These are phyloP conservation scores for Mionectes olivaceus DNA, from an alignment of 2,797 vertebrate genomes.

Conservation along the genomic window DNA sequence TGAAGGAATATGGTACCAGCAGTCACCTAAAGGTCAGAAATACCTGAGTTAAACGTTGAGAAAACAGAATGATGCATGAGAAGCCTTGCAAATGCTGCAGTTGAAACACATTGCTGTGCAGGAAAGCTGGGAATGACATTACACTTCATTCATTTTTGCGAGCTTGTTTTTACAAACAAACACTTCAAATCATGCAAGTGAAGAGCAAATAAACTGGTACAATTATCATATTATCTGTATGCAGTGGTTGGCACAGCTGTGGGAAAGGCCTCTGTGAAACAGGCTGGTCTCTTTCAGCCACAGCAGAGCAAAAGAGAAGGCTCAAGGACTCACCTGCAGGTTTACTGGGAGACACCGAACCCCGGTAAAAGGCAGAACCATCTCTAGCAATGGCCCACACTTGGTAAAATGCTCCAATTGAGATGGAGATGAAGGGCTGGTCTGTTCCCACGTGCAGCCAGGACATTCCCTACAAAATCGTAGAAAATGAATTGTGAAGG, in stretches of 20 bases:
- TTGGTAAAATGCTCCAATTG: slow-evolving; percentile 89
- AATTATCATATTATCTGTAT: neutral
- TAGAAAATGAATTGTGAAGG: neutral
- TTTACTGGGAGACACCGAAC: slow-evolving; percentile 87
- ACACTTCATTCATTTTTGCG: neutral
- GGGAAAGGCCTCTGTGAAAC: neutral
- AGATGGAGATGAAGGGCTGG: slow-evolving; percentile 93
- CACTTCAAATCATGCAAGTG: neutral
- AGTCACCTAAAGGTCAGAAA: slow-evolving; percentile 57
- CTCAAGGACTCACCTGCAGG: slow-evolving; percentile 85
- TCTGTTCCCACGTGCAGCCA: slow-evolving; percentile 98
- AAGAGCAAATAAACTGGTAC: neutral
- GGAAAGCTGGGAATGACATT: neutral
- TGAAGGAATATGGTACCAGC: slow-evolving; percentile 92
- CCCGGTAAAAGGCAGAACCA: slow-evolving; percentile 94
- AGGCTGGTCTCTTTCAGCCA: neutral
- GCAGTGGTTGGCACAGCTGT: neutral
- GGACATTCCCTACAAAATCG: slow-evolving; percentile 86
- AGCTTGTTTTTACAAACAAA: neutral
- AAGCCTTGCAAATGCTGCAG: neutral
- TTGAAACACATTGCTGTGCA: neutral
- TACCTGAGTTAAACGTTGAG: neutral
- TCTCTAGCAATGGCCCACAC: slow-evolving; percentile 95
- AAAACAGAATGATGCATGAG: neutral
- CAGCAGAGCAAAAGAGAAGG: neutral